These are phyloP conservation scores for Choloepus didactylus DNA, from an alignment of 2,797 vertebrate species.

Conservation along the genomic window DNA sequence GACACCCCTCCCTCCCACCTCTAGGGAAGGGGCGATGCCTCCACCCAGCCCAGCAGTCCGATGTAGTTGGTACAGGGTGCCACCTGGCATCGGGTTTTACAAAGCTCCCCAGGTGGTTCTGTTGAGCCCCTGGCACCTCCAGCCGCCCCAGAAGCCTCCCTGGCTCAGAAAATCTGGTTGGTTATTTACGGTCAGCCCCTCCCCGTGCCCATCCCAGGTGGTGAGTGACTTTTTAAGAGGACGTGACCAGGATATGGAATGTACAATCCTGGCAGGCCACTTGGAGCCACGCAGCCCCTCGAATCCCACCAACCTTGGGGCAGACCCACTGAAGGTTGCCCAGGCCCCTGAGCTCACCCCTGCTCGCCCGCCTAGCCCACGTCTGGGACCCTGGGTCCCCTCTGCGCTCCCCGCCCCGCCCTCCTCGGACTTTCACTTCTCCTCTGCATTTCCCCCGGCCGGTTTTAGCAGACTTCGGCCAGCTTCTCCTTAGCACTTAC, in stretches of 20 bases:
- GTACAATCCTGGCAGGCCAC: background rate
- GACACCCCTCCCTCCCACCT: background rate
- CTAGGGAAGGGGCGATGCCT: background rate
- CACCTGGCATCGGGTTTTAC: background rate
- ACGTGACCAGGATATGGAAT: background rate
- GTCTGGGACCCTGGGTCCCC: constrained; percentile 68
- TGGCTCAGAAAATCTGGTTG: background rate
- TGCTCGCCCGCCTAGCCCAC: background rate
- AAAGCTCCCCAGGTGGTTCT: background rate
- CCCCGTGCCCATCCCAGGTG: background rate
- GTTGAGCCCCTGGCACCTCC: background rate
- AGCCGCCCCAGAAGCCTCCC: background rate
- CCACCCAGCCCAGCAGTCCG: background rate
- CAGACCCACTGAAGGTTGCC: constrained; percentile 33
- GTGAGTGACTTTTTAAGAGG: background rate
- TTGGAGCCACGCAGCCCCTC: background rate
- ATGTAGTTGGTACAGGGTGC: background rate
- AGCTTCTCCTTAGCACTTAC: constrained; percentile 86
- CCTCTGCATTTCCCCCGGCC: constrained; percentile 85
- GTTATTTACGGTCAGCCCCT: background rate
- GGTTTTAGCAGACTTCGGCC: constrained; percentile 85
- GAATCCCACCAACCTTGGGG: background rate
- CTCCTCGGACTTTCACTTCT: constrained; percentile 86
- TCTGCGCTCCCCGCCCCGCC: constrained; percentile 43
- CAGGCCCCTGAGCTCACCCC: constrained; percentile 23